Percentiles rank a stretch among this genome's conserved stretches.
Evolutionary conservation across 2,797 vertebrate species (phyloP).

Genomic region (Telmatherina bonti): DNA sequence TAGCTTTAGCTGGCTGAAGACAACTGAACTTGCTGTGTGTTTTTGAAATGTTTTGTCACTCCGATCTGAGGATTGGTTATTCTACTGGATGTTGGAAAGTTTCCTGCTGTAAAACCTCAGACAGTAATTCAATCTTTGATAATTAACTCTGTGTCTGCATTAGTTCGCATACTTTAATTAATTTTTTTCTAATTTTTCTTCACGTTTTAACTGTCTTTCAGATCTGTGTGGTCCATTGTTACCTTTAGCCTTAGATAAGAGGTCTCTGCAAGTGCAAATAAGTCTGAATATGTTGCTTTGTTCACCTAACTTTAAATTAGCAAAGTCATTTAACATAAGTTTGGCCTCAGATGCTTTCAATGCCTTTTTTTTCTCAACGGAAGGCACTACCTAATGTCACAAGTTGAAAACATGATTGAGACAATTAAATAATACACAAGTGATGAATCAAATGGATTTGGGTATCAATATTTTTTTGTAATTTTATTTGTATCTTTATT

Average conservation of each 20-base stretch:
- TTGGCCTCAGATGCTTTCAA: too few species aligned
- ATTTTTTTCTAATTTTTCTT: not conserved
- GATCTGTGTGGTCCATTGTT: not conserved
- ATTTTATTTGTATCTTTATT: too few species aligned
- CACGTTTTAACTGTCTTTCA: not conserved
- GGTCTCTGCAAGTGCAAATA: not conserved
- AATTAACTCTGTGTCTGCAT: not conserved
- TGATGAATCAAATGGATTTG: too few species aligned
- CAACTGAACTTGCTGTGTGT: constrained; percentile 11
- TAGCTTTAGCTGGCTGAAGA: not conserved
- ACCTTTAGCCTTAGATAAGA: not conserved
- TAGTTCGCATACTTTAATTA: not conserved
- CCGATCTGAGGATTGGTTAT: not conserved
- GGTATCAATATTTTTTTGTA: too few species aligned
- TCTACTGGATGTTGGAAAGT: not conserved
- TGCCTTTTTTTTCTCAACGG: too few species aligned
- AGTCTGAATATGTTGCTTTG: not conserved
- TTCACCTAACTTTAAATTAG: not conserved
- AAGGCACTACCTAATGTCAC: too few species aligned
- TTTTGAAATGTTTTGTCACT: constrained; percentile 24
- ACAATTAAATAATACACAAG: too few species aligned
- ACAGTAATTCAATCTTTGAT: not conserved
- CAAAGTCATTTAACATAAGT: too few species aligned
- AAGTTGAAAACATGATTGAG: too few species aligned
- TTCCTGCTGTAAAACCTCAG: not conserved